Percentiles rank a stretch among this genome's conserved stretches.
phyloP scores from a whole-genome alignment of 2,797 vertebrate species.

The Molothrus aeneus region DNA sequence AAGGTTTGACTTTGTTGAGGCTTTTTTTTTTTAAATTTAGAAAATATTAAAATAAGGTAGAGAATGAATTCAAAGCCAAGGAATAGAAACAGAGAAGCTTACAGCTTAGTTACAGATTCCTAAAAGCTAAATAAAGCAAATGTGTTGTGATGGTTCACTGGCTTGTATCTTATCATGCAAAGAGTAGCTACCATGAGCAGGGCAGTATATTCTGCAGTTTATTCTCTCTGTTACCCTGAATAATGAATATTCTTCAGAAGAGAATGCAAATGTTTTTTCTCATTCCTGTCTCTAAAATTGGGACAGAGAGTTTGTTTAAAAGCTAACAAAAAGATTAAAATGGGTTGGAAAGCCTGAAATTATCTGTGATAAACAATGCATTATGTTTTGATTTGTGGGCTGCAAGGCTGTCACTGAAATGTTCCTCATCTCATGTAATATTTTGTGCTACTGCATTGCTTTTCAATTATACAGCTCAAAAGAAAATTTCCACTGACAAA shows the following conservation, averaged over 20 bases:
- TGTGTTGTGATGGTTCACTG: neutral
- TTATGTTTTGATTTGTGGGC: conserved; percentile 49
- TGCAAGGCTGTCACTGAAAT: conserved; percentile 42
- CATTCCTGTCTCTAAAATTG: conserved; percentile 52
- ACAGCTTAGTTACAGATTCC: conserved; percentile 24
- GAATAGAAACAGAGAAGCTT: neutral
- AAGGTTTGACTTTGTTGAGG: neutral
- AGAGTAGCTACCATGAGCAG: neutral
- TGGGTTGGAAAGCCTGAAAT: conserved; percentile 68
- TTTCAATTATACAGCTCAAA: conserved; percentile 75
- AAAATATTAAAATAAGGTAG: neutral
- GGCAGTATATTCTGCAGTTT: neutral
- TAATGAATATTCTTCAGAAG: conserved; percentile 61
- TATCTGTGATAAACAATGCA: conserved; percentile 71
- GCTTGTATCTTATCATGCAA: conserved; percentile 13
- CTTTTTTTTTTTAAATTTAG: neutral
- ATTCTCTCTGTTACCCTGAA: conserved; percentile 11
- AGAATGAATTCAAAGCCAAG: neutral
- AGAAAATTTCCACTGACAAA: conserved; percentile 67
- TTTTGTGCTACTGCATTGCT: conserved; percentile 63
- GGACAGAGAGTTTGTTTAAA: conserved; percentile 61
- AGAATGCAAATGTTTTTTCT: conserved; percentile 51
- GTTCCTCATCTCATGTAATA: conserved; percentile 56
- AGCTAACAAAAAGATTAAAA: conserved; percentile 67
- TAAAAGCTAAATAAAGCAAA: conserved; percentile 20